Base-by-base conservation (phyloP, 2,113 vertebrate genomes). In the Chlamydotis undulata region DNA sequence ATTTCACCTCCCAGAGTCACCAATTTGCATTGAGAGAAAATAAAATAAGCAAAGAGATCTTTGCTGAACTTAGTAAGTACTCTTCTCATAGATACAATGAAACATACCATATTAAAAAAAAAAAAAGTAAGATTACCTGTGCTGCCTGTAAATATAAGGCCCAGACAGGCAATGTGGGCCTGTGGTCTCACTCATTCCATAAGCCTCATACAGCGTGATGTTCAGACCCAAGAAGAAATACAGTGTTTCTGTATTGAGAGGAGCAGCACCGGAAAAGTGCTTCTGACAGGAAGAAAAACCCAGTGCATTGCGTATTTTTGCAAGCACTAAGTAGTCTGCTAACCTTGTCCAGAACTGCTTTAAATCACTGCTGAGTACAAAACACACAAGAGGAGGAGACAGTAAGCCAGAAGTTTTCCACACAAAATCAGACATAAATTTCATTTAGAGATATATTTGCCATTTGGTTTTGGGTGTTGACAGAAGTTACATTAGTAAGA, bases 131-230 rank as follows among this genome's bases (percentile, higher is more conserved):
- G 53, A 76, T 95, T 93, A 99, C 99, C 98, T 99, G 89, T 97
- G 94, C 12, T 97, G 98, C 84, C 97, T 98, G 97, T 98, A 98
- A 87, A 94, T 96, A 26, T 90, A 88, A 4, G 98, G 98, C 57
- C 98, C 97, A 79, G 98, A 99, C n/a, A 99, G 98, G 90, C 98
- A 99, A 77, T 99, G 99, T 16, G 99, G 99, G 22, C 99, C 99
- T 7, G 98, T 97, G 82, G 98, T 98, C 96, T 99, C 99, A 4
- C 98, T 99, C 98, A 99, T 99, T 37, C 99, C 99, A 3, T 99
- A 99, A 17, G 97, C 98, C 8, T 99, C 98, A 23, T 98, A 99
- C 45, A 99, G 61, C 26, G 93, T 97, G 89, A 99, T 99, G 90
- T 99, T 98, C 73, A 99, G 97, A 37, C 99, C 97, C 84, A 99